A percentile compares a stretch with the other conserved stretches of the same genome.
Conservation (phyloP, 2,113 vertebrate genomes). For the Brachyhypopomus occidentalis region DNA sequence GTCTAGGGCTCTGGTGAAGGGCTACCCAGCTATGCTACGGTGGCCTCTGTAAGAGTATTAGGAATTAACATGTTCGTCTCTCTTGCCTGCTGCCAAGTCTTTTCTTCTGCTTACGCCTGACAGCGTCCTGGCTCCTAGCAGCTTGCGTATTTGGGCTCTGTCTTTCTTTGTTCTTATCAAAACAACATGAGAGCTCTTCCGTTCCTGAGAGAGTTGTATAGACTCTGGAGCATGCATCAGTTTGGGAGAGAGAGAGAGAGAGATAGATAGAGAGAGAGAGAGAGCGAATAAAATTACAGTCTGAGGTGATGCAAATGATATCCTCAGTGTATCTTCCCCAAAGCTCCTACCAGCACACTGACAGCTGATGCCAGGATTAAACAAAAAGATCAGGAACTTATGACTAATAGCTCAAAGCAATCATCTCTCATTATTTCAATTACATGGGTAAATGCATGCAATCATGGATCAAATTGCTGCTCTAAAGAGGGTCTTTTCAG, state of each 20-base stretch:
- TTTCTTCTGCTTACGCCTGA: conserved; percentile 87
- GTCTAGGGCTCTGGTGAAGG: conserved; percentile 74
- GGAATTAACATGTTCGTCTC: conserved; percentile 63
- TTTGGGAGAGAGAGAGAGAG: conserved; percentile 58
- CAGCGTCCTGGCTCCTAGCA: conserved; percentile 81
- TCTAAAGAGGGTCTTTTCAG: conserved; percentile 91
- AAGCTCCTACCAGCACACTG: conserved; percentile 90
- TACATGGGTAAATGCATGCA: conserved; percentile 99
- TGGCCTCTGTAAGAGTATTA: conserved; percentile 76
- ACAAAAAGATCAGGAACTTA: conserved; percentile 98
- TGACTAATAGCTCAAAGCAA: conserved; percentile 99
- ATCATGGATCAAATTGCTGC: conserved; percentile 97
- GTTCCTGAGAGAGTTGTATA: conserved; percentile 88
- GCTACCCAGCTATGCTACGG: conserved; percentile 72
- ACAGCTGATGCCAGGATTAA: conserved; percentile 99
- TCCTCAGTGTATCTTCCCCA: conserved; percentile 91
- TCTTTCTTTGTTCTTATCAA: conserved; percentile 87
- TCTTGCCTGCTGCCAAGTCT: conserved; percentile 58
- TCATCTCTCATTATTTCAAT: conserved; percentile 99
- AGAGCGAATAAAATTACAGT: conserved; percentile 86
- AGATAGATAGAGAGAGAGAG: conserved; percentile 70
- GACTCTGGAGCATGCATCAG: conserved; percentile 87
- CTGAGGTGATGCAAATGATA: conserved; percentile 94
- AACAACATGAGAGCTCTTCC: conserved; percentile 86
- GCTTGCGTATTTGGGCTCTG: conserved; percentile 81